Conservation (phyloP, 2,797 vertebrate genomes). For the Ceryle rudis region DNA sequence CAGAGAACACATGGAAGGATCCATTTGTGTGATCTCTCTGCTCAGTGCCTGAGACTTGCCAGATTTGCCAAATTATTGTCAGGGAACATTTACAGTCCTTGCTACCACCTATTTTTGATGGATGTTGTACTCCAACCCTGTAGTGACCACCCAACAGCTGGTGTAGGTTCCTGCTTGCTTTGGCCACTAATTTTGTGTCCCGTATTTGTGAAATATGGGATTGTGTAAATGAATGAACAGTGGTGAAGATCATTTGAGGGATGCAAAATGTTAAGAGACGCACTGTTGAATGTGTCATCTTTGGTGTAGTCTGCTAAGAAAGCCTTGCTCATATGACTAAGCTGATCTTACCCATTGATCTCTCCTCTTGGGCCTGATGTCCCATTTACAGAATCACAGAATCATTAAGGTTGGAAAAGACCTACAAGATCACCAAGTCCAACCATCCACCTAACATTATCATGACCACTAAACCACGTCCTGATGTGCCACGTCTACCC, state of each 20-base stretch:
- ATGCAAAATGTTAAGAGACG: not conserved
- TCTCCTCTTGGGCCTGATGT: not conserved
- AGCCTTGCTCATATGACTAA: not conserved
- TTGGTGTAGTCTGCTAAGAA: not conserved
- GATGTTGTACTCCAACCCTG: not conserved
- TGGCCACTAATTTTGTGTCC: not conserved
- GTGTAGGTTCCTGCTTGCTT: not conserved
- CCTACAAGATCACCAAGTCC: no score
- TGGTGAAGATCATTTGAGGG: not conserved
- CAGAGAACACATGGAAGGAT: rapidly evolving
- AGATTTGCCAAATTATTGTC: not conserved
- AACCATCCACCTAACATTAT: no score
- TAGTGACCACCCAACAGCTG: not conserved
- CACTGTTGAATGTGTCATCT: rapidly evolving
- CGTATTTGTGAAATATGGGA: not conserved
- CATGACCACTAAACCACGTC: no score
- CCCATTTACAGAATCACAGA: not conserved
- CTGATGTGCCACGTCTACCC: no score
- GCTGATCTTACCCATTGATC: not conserved
- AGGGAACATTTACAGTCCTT: not conserved
- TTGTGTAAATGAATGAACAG: not conserved
- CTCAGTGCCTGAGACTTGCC: not conserved
- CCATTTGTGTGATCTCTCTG: rapidly evolving
- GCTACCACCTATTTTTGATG: not conserved
- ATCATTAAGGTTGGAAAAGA: no score